Base-by-base conservation (phyloP, 1,140 invertebrate species). In the Apocrypta bakeri region DNA sequence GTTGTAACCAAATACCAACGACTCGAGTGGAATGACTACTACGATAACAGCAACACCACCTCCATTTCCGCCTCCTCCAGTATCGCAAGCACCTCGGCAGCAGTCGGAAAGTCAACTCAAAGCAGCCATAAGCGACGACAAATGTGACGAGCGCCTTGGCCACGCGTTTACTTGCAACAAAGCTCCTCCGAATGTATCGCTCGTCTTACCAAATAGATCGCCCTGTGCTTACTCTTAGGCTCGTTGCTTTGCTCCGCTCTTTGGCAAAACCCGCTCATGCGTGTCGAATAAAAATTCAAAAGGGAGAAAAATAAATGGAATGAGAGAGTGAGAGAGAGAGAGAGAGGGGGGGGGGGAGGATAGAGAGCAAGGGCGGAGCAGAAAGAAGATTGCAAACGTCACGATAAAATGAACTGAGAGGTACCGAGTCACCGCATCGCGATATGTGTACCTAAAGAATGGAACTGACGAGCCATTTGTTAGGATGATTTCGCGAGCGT, bases 1-100 rank as follows among this genome's bases (percentile, higher is more conserved):
- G 93, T 97, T 99, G 97, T 99, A 98, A 98, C 95, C 90, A 92
- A 91, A 91, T 90, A 91, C 88, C 88, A 64, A n/a, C 24, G 42
- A 21, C 25, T 24, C 40, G 11, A 71, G 31, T 21, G 42, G 8
- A 88, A 87, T 88, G 85, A 85, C 88, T 83, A 84, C 88, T 84
- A 85, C 87, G 61, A 12, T 29, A 56, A 31, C 29, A 31, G 25
- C 63, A 79, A 56, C 40, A 40, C 14, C 61, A 48, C 9, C 71
- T 24, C 8, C 48, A 56, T 56, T 6, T n/a, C 63, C 25, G 24
- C 63, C 24, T 64, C 63, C 63, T 64, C 63, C 63, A 29, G 17
- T 21, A 25, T 6, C 73, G 21, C 40, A 25, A n/a, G n/a, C 63
- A 14, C 27, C 68, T 66, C 64, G 27, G n/a, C 64, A 27, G 31